Base-by-base conservation (phyloP, 2,113 vertebrate genomes). In the Nothobranchius furzeri region DNA sequence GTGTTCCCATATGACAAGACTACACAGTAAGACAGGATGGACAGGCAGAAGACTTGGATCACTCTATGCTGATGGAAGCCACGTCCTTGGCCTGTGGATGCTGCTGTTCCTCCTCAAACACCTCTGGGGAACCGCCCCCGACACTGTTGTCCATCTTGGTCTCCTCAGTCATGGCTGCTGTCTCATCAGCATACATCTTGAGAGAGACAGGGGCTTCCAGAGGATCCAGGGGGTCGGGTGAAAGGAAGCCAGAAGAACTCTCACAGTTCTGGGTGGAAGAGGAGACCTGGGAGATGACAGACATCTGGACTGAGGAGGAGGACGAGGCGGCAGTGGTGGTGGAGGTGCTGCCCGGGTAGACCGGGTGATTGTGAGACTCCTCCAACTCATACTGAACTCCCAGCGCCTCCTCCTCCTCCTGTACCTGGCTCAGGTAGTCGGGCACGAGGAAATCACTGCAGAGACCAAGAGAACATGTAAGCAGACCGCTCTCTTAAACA, bases 371-470 rank as follows among this genome's bases (percentile, higher is more conserved):
- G 55, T 85, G 82, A 82, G 95, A 92, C 88, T 96, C 95, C 92
- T 94, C 95, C 90, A 96, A 91, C 87, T 96, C 95, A 76, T 96
- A 98, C 86, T 96, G 96, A 87, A 89, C 88, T 60, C 95, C 96
- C 87, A 96, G 93, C 87, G 94, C 87, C 87, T 89, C 94, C 91
- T 98, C 94, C 87, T 98, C 96, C 86, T 97, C 95, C 89, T 96
- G 96, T 37, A 97, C 96, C 87, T 98, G 95, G 92, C 94, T 98
- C 94, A 98, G 93, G 94, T 97, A 98, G 95, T 98, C 96, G 94
- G 96, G 96, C 88, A 96, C 94, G 95, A 97, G 95, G 95, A 97
- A 97, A 95, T 96, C 96, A 96, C 96, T 97, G 89, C 52, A 68
- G 68, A 59, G 55, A 79, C 0, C 24, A 58, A 79, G 46, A 83